A percentile compares a stretch with the other conserved stretches of the same genome.
These are phyloP conservation scores for Periophthalmodon schlosseri DNA, from an alignment of 2,113 vertebrate species.

Conservation along the genomic window DNA sequence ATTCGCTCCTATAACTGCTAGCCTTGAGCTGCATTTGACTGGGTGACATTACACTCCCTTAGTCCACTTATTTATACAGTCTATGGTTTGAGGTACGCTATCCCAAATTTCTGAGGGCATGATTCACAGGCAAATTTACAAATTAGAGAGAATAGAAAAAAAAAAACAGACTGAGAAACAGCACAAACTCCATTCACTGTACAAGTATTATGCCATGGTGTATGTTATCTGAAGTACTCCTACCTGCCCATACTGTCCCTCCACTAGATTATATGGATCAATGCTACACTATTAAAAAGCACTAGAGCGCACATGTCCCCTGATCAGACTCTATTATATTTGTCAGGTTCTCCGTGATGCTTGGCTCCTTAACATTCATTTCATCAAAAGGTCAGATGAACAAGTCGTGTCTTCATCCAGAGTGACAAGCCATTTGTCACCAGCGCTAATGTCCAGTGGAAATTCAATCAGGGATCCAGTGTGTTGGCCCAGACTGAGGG, in stretches of 20 bases:
- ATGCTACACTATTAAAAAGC: neutral
- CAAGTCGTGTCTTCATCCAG: conserved; percentile 4
- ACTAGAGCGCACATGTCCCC: neutral
- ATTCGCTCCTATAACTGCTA: too few species aligned
- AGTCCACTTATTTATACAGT: too few species aligned
- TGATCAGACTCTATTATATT: conserved; percentile 4
- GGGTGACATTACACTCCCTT: too few species aligned
- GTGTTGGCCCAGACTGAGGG: neutral
- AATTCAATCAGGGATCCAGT: neutral
- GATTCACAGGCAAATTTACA: too few species aligned
- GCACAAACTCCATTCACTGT: too few species aligned
- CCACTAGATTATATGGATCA: neutral
- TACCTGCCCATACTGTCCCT: neutral
- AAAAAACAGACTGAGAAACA: neutral
- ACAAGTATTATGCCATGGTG: neutral
- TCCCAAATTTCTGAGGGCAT: too few species aligned
- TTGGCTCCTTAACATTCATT: conserved; percentile 10
- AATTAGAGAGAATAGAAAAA: too few species aligned
- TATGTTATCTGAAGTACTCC: neutral
- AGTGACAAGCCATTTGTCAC: conserved; percentile 11
- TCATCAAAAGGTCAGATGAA: conserved; percentile 13
- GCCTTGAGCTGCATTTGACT: too few species aligned
- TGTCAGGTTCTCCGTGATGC: neutral
- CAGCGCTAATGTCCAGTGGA: conserved; percentile 2
- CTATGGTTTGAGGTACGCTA: too few species aligned